These are phyloP conservation scores for Baccha elongata DNA, from an alignment of 2,888 invertebrate species.

Conservation along the genomic window DNA sequence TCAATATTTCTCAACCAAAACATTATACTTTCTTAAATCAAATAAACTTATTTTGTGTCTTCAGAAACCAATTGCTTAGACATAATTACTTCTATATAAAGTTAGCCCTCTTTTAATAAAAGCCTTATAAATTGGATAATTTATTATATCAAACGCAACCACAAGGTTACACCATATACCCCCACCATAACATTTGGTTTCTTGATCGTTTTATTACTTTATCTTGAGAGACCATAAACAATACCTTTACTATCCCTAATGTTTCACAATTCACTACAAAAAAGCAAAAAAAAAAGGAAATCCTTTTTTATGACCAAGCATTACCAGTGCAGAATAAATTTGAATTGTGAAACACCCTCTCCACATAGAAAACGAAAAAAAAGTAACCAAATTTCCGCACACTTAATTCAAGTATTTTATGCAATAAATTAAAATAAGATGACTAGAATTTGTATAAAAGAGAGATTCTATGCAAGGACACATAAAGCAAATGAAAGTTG, in stretches of 20 bases:
- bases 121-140: too few relatives aligned
- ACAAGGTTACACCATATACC: too few relatives aligned
- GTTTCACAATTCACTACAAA: conserved; percentile 15
- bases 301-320: conserved; percentile 35
- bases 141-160: too few relatives aligned
- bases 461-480: conserved; percentile 1
- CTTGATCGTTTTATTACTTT: conserved; percentile 38
- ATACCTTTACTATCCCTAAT: conserved; percentile 12
- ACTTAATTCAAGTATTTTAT: conserved; percentile 51
- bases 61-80: too few relatives aligned
- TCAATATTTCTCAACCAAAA: too few relatives aligned
- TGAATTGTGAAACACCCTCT: conserved; percentile 35
- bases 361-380: conserved; percentile 4
- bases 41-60: too few relatives aligned
- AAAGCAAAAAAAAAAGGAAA: conserved; percentile 18
- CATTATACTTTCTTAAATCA: too few relatives aligned
- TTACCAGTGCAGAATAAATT: conserved; percentile 53
- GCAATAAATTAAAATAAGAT: conserved; percentile 63
- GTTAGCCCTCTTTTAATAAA: too few relatives aligned
- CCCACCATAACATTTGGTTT: conserved; percentile 24
- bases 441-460: conserved; percentile 40
- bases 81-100: too few relatives aligned
- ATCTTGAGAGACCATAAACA: conserved; percentile 38
- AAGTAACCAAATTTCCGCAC: conserved; percentile 47
- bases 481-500: conserved; percentile 2